Conservation (phyloP, 2,113 vertebrate genomes). For the Danionella cerebrum region DNA sequence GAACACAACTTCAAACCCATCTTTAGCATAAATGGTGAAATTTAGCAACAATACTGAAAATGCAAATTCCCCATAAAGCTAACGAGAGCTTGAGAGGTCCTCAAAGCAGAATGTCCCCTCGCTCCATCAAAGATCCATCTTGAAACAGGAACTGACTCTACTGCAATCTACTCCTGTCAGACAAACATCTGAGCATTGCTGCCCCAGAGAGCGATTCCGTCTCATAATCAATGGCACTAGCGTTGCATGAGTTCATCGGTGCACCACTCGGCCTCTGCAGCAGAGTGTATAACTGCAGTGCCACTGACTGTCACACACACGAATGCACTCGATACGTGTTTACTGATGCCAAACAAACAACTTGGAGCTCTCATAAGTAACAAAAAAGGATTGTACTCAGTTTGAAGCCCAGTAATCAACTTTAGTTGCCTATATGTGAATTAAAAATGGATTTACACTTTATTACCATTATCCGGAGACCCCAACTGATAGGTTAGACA, state of each 20-base stretch:
- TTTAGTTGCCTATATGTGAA: too few relatives aligned
- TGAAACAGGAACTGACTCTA: conserved; percentile 58
- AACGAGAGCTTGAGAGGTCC: too few relatives aligned
- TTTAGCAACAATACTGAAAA: too few relatives aligned
- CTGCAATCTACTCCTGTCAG: conserved; percentile 52
- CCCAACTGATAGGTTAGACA: too few relatives aligned
- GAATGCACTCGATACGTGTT: neutral
- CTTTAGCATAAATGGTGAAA: neutral
- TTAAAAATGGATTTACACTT: too few relatives aligned
- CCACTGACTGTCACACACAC: neutral
- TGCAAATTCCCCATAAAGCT: too few relatives aligned
- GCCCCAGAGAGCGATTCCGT: conserved; percentile 46
- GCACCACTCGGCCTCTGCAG: conserved; percentile 6
- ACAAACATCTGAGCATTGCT: conserved; percentile 49
- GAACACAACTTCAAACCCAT: too few relatives aligned
- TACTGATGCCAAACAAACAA: neutral
- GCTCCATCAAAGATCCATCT: conserved; percentile 35
- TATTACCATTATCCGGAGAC: too few relatives aligned
- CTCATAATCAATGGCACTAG: conserved; percentile 57
- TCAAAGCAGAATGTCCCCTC: neutral
- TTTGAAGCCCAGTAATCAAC: too few relatives aligned
- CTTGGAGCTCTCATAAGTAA: neutral
- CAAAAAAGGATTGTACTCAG: neutral
- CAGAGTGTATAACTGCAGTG: conserved; percentile 1
- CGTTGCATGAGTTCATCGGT: conserved; percentile 15